These are phyloP conservation scores for Karalla daura DNA, from an alignment of 2,797 vertebrate species.

Conservation along the genomic window DNA sequence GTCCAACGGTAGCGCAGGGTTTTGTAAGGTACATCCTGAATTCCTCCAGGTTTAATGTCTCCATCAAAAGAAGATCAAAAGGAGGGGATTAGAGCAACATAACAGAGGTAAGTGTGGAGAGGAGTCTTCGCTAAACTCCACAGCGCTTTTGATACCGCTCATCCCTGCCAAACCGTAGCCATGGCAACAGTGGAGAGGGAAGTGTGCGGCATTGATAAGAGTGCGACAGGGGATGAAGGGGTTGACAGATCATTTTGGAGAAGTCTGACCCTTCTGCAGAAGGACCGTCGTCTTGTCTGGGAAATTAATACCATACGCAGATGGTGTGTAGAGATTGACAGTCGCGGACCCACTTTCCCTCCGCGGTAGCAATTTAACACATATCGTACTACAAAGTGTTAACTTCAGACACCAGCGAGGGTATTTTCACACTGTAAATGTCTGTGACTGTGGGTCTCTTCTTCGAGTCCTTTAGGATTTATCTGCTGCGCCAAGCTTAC, in stretches of 20 bases:
- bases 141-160: conserved; percentile 73
- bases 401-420: conserved; percentile 76
- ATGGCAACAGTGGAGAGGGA: conserved; percentile 83
- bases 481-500: conserved; percentile 67
- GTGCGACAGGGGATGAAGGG: conserved; percentile 82
- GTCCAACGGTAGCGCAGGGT: conserved; percentile 48
- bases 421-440: conserved; percentile 80
- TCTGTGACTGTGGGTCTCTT: conserved; percentile 75
- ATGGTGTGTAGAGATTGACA: conserved; percentile 78
- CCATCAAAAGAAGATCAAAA: conserved; percentile 79
- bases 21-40: conserved; percentile 63
- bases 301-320: conserved; percentile 80
- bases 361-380: conserved; percentile 78
- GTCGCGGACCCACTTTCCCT: conserved; percentile 64
- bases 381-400: conserved; percentile 78
- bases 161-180: conserved; percentile 82
- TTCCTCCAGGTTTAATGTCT: conserved; percentile 78
- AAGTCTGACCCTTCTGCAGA: conserved; percentile 80
- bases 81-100: conserved; percentile 75
- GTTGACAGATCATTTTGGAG: conserved; percentile 85
- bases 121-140: conserved; percentile 76
- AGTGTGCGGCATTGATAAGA: conserved; percentile 80
- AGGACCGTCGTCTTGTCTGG: conserved; percentile 70
- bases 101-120: conserved; percentile 80
- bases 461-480: conserved; percentile 75